Base-by-base conservation (phyloP, 2,113 vertebrate species). In the Notarius lentiginosus region DNA sequence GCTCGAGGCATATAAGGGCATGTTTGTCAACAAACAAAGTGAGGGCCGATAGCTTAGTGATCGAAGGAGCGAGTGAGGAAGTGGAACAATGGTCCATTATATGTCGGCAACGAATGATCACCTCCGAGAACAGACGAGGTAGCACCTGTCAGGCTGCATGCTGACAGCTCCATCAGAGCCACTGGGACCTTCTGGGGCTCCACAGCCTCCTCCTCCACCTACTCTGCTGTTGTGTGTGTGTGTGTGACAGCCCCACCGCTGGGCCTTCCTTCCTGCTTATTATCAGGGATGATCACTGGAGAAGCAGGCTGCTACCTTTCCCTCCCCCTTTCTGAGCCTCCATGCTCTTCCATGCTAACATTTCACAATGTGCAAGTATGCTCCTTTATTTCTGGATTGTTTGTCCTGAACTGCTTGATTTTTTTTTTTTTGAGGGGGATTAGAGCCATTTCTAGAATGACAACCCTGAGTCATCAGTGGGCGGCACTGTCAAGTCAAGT, bases 31-130 rank as follows among this genome's bases (percentile, higher is more conserved):
- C 85, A 86, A 86, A 82, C 24, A 73, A 66, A 86, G 65, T 14
- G 49, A 85, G 34, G 17, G 47, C 58, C 5, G 11, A 55, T 55
- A 9, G 53, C 51, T 8, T 82, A 15, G 79, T 73, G 61, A 84
- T 17, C 8, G 34, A 49, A 79, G 7, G 17, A 77, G 51, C 11
- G 34, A 84, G 49, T 65, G 63, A 1, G 82, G 58, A 55, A 85
- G 56, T 76, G 82, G 61, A 89, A 89, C 88, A 89, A 89, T 89
- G 83, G 83, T 89, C 88, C 86, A 89, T 89, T 89, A 89, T 89
- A 51, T 61, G 61, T 82, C 55, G n/a, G 84, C 84, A 90, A 66
- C 87, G 77, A 90, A 88, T 86, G 87, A 90, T 88, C 87, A 88
- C 84, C 89, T 84, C 81, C 72, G 87, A 65, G 87, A 82, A 65